phyloP scores from a whole-genome alignment of 2,113 vertebrate genomes.

The Ciconia stormi region DNA sequence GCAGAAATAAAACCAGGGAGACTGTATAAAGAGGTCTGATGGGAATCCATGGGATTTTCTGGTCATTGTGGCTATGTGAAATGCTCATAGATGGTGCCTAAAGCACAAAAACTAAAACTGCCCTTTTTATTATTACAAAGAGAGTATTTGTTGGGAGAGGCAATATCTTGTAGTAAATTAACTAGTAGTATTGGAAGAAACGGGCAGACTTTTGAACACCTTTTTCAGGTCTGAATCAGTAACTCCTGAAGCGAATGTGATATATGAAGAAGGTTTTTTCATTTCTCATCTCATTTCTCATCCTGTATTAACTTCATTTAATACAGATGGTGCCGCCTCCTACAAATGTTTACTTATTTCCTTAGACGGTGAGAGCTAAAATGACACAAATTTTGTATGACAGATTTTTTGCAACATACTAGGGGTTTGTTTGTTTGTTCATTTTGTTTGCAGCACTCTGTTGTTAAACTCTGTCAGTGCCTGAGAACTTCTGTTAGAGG shows the following conservation, averaged over 20 bases:
- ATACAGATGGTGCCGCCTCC: not conserved
- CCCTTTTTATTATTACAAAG: not conserved
- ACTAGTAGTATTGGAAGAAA: not conserved
- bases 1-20: not conserved
- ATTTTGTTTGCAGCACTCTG: not conserved
- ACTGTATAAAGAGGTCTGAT: not conserved
- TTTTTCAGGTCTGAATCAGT: not conserved
- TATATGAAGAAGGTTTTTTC: not conserved
- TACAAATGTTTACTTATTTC: not conserved
- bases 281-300: not conserved
- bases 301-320: not conserved
- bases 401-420: not conserved
- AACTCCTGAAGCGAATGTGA: not conserved
- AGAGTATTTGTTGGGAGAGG: not conserved
- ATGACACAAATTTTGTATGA: not conserved
- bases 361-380: not conserved
- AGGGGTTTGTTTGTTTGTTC: not conserved
- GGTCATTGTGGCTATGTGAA: not conserved
- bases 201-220: fast-evolving
- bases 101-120: not conserved
- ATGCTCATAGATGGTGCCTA: not conserved
- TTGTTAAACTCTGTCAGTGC: not conserved
- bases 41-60: not conserved
- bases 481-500: not conserved
- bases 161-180: not conserved